Evolutionary conservation across 2,113 vertebrate genomes (phyloP).

Genomic region (Pelmatolapia mariae): DNA sequence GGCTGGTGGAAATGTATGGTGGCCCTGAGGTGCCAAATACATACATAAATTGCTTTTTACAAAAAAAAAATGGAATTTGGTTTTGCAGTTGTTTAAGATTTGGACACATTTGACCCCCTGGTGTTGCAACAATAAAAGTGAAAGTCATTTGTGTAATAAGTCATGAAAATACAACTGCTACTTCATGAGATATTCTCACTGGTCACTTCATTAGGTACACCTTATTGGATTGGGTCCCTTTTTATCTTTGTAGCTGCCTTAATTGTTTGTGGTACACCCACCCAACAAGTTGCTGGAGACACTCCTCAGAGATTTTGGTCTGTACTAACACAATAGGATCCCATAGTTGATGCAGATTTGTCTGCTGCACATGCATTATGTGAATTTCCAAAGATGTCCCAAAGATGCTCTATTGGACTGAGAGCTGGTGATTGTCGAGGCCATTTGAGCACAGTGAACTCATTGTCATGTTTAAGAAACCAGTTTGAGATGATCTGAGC

Average conservation of each 20-base stretch:
- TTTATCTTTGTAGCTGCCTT: neutral
- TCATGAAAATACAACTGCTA: neutral
- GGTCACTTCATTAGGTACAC: neutral
- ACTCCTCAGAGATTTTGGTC: neutral
- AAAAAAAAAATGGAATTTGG: neutral
- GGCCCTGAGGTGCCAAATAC: neutral
- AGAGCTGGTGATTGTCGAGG: neutral
- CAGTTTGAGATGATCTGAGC: neutral
- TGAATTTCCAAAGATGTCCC: neutral
- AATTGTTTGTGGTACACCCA: neutral
- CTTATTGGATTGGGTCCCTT: neutral
- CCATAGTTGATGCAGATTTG: neutral
- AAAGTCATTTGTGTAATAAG: neutral
- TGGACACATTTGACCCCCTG: neutral
- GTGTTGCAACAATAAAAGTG: neutral
- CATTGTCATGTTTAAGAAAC: neutral
- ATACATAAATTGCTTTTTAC: neutral
- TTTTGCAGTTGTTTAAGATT: neutral
- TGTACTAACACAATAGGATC: neutral
- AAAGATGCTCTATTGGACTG: neutral
- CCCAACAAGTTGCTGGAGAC: neutral
- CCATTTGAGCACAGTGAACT: neutral
- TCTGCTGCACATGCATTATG: neutral
- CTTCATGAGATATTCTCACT: neutral
- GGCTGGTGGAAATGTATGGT: neutral